A percentile compares a stretch with the other conserved stretches of the same genome.
Conservation (phyloP, 2,797 vertebrate species). For the Anguilla pacifica region DNA sequence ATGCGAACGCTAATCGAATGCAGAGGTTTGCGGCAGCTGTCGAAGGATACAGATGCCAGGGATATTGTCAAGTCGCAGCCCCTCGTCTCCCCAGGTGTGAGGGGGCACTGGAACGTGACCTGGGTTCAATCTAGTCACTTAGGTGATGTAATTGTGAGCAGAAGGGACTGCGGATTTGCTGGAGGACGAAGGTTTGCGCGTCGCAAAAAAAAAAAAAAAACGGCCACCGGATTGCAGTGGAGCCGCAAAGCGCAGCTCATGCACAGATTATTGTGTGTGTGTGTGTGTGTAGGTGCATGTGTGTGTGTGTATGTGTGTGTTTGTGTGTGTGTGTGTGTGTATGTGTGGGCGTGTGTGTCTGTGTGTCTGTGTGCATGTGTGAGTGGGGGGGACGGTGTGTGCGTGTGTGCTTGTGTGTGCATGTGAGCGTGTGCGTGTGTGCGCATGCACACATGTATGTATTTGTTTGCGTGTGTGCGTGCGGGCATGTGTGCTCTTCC, state of each 20-base stretch:
- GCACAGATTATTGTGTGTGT: not conserved
- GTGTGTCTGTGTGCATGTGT: no score
- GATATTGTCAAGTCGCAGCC: not conserved
- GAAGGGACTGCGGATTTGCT: constrained; percentile 8
- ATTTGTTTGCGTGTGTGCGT: no score
- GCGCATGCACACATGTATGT: not conserved
- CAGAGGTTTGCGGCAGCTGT: constrained; percentile 2
- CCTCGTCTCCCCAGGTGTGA: constrained; percentile 19
- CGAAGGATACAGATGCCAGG: not conserved
- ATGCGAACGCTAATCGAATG: constrained; percentile 1
- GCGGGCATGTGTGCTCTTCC: no score
- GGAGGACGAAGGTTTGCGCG: constrained; percentile 3
- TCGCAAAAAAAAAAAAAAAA: constrained; percentile 1
- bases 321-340: not conserved
- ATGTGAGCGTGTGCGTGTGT: not conserved
- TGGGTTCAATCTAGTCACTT: constrained; percentile 9
- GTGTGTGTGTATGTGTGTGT: not conserved
- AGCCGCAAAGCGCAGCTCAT: no score
- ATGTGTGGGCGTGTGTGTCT: not conserved
- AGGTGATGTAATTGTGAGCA: constrained; percentile 23
- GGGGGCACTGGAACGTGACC: constrained; percentile 5
- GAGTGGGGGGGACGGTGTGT: no score
- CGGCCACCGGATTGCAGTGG: not conserved
- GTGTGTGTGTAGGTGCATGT: not conserved
- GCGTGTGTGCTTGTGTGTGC: no score